phyloP scores from a whole-genome alignment of 2,797 vertebrate species.

The Nyctalus aviator region DNA sequence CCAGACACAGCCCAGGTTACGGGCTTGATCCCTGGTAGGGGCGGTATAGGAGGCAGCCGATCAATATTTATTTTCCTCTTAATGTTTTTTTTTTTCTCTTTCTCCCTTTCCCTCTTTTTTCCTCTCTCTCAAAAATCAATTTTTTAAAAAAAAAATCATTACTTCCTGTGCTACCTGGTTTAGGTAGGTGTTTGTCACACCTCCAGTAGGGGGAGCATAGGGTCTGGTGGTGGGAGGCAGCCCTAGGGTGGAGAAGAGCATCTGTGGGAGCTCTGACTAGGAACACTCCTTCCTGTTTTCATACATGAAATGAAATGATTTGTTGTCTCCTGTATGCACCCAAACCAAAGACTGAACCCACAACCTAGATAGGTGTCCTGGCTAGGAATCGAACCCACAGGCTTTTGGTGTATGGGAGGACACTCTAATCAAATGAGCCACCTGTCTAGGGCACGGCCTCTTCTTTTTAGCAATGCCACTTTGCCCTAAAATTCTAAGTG shows the following conservation, averaged over 20 bases:
- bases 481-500: not conserved
- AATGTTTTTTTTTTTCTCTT: not conserved
- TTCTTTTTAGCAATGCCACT: not conserved
- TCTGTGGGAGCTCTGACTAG: rapidly evolving
- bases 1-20: not conserved
- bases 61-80: not conserved
- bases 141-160: not conserved
- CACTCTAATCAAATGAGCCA: not conserved
- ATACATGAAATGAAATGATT: not conserved
- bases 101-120: not conserved
- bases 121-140: not conserved
- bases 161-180: not conserved
- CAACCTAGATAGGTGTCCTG: not conserved
- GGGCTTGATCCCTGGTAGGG: not conserved
- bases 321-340: not conserved
- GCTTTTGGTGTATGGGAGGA: not conserved
- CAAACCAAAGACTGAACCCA: not conserved
- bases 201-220: not conserved
- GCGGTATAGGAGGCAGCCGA: not conserved
- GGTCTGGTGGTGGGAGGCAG: not conserved
- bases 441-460: not conserved
- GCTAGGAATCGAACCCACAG: not conserved
- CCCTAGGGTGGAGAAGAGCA: not conserved
- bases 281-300: not conserved
- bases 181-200: not conserved